Evolutionary conservation across 1,140 invertebrate species (phyloP).

Genomic region (Pachypeltis micranthus): DNA sequence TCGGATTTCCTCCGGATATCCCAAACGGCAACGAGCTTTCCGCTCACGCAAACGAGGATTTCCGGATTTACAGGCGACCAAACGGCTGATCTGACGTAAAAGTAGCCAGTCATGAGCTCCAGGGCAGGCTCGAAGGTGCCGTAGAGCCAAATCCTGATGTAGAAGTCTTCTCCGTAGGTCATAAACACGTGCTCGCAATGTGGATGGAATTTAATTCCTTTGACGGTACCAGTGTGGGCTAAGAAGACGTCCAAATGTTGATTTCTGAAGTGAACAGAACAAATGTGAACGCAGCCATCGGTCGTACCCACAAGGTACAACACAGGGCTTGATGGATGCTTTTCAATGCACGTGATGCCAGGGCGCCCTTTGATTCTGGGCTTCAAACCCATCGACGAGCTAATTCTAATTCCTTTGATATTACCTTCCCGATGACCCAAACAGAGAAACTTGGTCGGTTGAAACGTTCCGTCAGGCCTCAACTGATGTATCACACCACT

Average conservation of each 20-base stretch:
- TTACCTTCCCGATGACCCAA: constrained; percentile 2
- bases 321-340: constrained; percentile 12
- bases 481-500: constrained; percentile 15
- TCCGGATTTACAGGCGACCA: constrained; percentile 45
- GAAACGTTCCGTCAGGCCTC: constrained; percentile 10
- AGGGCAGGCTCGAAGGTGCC: constrained; percentile 25
- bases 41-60: constrained; percentile 42
- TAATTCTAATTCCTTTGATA: constrained; percentile 6
- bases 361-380: neutral
- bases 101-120: constrained; percentile 19
- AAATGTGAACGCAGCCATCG: constrained; percentile 24
- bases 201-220: constrained; percentile 41
- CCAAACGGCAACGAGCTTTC: constrained; percentile 32
- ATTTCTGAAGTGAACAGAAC: constrained; percentile 30
- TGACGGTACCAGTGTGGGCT: constrained; percentile 43
- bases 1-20: constrained; percentile 26
- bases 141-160: constrained; percentile 43
- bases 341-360: constrained; percentile 8
- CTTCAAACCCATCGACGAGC: neutral
- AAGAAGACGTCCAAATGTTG: constrained; percentile 34
- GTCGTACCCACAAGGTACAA: constrained; percentile 16
- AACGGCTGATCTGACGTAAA: constrained; percentile 37
- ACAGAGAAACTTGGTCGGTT: constrained; percentile 7
- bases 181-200: constrained; percentile 41
- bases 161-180: constrained; percentile 45